Conservation (phyloP, 2,113 vertebrate genomes). For the Leucopsar rothschildi region DNA sequence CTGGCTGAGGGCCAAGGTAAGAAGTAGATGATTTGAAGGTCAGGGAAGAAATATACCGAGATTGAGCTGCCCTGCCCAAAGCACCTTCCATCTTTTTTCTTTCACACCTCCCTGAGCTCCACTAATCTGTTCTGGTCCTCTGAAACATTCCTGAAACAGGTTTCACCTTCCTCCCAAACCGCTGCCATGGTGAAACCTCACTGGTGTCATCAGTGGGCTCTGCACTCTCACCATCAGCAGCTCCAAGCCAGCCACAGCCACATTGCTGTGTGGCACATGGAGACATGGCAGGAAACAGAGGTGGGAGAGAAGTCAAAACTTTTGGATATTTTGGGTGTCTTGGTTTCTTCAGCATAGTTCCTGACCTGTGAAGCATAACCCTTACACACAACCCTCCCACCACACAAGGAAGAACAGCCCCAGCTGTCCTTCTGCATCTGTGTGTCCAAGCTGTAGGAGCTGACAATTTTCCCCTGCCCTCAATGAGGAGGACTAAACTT, state of each 20-base stretch:
- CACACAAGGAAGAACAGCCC: neutral
- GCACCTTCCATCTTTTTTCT: neutral
- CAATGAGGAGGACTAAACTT: neutral
- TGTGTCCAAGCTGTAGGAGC: neutral
- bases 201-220: neutral
- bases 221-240: neutral
- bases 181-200: neutral
- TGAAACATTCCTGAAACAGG: neutral
- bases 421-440: neutral
- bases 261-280: neutral
- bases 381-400: neutral
- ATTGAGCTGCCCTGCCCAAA: neutral
- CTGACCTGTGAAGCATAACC: neutral
- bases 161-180: neutral
- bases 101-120: neutral
- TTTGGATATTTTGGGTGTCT: neutral
- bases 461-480: accelerated
- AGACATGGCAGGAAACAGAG: neutral
- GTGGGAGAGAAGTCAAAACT: neutral
- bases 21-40: neutral
- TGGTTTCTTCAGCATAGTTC: neutral
- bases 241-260: neutral
- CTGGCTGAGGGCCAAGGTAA: neutral
- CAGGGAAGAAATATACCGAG: neutral
- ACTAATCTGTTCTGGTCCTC: neutral